These are phyloP conservation scores for Etia nguti DNA, from an alignment of 2,113 vertebrate species.

Conservation along the genomic window DNA sequence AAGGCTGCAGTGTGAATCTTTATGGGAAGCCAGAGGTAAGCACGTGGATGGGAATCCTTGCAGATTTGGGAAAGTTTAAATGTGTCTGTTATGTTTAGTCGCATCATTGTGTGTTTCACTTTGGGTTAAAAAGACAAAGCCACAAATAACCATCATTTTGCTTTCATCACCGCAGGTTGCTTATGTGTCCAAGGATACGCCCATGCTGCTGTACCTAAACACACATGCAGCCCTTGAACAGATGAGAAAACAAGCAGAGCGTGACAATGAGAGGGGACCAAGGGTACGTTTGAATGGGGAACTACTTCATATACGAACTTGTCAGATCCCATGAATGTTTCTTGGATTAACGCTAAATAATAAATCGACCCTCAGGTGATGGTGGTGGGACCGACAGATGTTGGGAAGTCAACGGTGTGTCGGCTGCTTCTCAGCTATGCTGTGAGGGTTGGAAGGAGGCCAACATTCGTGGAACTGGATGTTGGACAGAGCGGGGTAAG, in stretches of 20 bases:
- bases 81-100: background rate
- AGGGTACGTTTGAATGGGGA: conserved; percentile 58
- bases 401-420: conserved; percentile 93
- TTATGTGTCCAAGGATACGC: conserved; percentile 93
- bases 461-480: conserved; percentile 94
- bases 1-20: conserved; percentile 89
- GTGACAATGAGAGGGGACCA: conserved; percentile 91
- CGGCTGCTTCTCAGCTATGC: conserved; percentile 89
- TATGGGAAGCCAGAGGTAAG: conserved; percentile 87
- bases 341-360: background rate
- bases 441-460: conserved; percentile 91
- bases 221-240: conserved; percentile 95
- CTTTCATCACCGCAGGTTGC: conserved; percentile 72
- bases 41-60: background rate
- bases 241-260: conserved; percentile 93
- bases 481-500: conserved; percentile 90
- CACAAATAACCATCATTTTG: background rate
- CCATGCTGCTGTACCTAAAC: conserved; percentile 96
- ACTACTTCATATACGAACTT: background rate
- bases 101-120: background rate
- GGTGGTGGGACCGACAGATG: conserved; percentile 93
- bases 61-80: background rate
- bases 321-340: background rate
- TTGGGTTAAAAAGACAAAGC: background rate
- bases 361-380: conserved; percentile 75